Percentiles rank a stretch among this genome's conserved stretches.
Evolutionary conservation across 2,888 invertebrate genomes (phyloP).

Genomic region (Hedychridium roseum): DNA sequence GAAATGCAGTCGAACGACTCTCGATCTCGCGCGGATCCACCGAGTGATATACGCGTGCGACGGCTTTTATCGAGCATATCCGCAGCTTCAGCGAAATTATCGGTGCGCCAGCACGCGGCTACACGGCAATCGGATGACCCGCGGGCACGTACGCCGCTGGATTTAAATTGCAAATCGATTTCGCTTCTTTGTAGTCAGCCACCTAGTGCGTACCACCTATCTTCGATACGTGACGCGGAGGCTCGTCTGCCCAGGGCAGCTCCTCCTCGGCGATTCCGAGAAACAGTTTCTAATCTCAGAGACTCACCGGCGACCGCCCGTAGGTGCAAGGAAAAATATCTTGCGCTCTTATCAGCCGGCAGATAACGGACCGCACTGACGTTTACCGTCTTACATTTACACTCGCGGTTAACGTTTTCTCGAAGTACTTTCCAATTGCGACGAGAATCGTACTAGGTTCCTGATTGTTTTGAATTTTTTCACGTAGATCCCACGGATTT

Average conservation of each 20-base stretch:
- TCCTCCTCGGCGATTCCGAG: slow-evolving; percentile 23
- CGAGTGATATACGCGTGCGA: slow-evolving; percentile 7
- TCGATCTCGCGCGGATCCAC: slow-evolving; percentile 32
- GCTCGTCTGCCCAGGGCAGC: slow-evolving; percentile 21
- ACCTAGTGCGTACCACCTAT: slow-evolving; percentile 52
- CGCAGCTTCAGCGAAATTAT: slow-evolving; percentile 48
- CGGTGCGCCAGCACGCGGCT: slow-evolving; percentile 32
- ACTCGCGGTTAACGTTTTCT: too few species aligned
- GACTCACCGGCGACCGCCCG: slow-evolving; percentile 10
- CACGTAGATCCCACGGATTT: too few species aligned
- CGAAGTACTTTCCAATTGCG: too few species aligned
- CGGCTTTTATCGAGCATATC: slow-evolving; percentile 42
- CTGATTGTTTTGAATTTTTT: too few species aligned
- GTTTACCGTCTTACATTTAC: too few species aligned
- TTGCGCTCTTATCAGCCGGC: too few species aligned
- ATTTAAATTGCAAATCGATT: slow-evolving; percentile 62
- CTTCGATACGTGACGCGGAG: slow-evolving; percentile 46
- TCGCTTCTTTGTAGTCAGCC: slow-evolving; percentile 60
- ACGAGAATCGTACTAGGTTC: too few species aligned
- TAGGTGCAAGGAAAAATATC: background rate
- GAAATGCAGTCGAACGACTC: slow-evolving; percentile 34
- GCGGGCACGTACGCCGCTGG: slow-evolving; percentile 57
- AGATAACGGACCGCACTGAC: too few species aligned
- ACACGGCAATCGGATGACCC: slow-evolving; percentile 51
- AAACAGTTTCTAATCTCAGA: slow-evolving; percentile 37